Conservation (phyloP, 2,888 invertebrate species). For the Abrostola triplasia region DNA sequence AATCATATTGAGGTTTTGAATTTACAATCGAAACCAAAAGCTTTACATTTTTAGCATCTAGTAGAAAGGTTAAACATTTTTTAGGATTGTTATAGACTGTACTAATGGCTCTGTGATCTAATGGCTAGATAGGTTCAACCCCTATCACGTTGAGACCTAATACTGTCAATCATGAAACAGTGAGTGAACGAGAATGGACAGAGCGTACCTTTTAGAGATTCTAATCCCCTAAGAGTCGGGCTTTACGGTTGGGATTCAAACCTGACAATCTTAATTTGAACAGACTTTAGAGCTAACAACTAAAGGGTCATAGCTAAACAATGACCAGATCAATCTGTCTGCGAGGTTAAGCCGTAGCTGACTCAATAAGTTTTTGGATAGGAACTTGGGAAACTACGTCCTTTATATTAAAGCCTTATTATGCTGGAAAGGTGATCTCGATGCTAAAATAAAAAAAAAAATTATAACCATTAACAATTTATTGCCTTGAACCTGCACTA, state of each 20-base stretch:
- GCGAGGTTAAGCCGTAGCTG: neutral
- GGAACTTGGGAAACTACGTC: too few species aligned
- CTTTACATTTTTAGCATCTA: neutral
- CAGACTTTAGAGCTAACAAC: conserved; percentile 5
- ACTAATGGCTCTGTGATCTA: neutral
- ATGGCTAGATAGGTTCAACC: conserved; percentile 15
- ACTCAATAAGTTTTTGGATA: too few species aligned
- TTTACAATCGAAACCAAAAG: neutral
- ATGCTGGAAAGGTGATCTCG: too few species aligned
- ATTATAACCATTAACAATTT: too few species aligned
- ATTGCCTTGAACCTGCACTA: too few species aligned
- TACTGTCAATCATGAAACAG: conserved; percentile 32
- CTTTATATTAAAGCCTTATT: too few species aligned
- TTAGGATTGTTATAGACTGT: neutral
- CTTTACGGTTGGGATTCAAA: conserved; percentile 16
- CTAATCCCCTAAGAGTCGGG: conserved; percentile 23
- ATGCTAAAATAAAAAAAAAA: too few species aligned
- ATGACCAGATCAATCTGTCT: neutral
- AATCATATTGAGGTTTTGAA: neutral
- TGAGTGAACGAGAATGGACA: conserved; percentile 9
- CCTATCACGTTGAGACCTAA: conserved; percentile 13
- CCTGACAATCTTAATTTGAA: conserved; percentile 5
- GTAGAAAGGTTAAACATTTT: neutral
- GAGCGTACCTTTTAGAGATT: conserved; percentile 10
- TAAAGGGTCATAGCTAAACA: neutral